Percentiles rank a stretch among this genome's conserved stretches.
These are phyloP conservation scores for Scomber scombrus DNA, from an alignment of 2,113 vertebrate species.

Conservation along the genomic window DNA sequence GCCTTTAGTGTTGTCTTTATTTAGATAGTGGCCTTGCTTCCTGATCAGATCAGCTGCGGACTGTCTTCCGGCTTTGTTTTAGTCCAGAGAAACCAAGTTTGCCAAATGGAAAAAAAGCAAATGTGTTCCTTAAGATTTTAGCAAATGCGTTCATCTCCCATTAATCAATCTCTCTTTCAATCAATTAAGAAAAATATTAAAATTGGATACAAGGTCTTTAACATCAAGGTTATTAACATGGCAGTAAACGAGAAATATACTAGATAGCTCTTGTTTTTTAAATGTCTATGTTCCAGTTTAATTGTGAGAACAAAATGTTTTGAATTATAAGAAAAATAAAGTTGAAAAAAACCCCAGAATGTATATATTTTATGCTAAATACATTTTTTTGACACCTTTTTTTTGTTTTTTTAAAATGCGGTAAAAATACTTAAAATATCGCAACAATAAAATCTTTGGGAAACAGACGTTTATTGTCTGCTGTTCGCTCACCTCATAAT, in stretches of 20 bases:
- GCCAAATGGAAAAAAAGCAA: conserved; percentile 2
- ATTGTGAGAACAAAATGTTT: too few species aligned
- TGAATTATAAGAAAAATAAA: too few species aligned
- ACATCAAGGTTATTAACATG: too few species aligned
- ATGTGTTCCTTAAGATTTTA: neutral
- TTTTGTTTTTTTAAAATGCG: too few species aligned
- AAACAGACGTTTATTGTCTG: too few species aligned
- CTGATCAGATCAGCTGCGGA: conserved; percentile 44
- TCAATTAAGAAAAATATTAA: neutral
- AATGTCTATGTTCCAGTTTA: too few species aligned
- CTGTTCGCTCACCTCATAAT: neutral
- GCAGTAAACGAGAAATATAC: too few species aligned
- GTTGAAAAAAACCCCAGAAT: too few species aligned
- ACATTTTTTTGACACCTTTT: too few species aligned
- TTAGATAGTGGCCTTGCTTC: conserved; percentile 35
- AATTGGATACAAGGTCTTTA: too few species aligned
- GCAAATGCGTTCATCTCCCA: neutral
- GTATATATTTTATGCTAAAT: too few species aligned
- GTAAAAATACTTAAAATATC: neutral
- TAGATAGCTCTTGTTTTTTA: too few species aligned
- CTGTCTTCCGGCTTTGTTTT: conserved; percentile 16
- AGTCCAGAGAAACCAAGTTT: neutral
- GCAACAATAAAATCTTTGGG: neutral
- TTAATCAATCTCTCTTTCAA: neutral
- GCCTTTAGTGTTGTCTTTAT: conserved; percentile 43